Base-by-base conservation (phyloP, 37 sponge, comb jelly and placozoan genomes). In the Halisarca cf. caerulea region DNA sequence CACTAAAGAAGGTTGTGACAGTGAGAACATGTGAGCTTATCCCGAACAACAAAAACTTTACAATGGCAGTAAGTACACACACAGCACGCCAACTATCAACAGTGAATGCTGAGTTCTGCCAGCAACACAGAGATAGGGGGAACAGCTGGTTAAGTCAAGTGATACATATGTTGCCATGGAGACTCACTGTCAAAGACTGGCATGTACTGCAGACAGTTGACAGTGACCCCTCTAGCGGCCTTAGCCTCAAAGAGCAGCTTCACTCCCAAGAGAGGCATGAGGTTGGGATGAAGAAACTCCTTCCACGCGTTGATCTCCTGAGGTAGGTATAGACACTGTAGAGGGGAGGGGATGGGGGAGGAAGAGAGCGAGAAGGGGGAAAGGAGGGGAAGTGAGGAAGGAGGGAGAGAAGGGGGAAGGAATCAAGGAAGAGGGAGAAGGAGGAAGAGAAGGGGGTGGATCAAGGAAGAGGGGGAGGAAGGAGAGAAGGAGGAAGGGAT, bases 171-270 rank as follows among this genome's bases (percentile, higher is more conserved):
- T 15, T 28, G 30, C 30, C 45, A 37, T 1, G 1, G 9, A 40
- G 2, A 74, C 77, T 39, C 77, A 74, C 77, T 41, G 15, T 74
- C 77, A 42, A 74, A 41, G 77, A 41, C 36, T 2, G 77, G 77
- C 77, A 74, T 74, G 44, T 41, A 74, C 30, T 20, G 64, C 18
- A 20, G n/a, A 30, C 30, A 7, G 6, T 62, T 62, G 18, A 62
- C 30, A 28, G 18, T 28, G 30, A 62, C 30, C n/a, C 30, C 30
- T 20, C n/a, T 28, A 5, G 6, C 64, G 21, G 17, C 9, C n/a
- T 2, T 43, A 1, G 77, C 25, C 21, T 1, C 2, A 25, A 74
- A 74, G 42, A 21, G 3, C 25, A 40, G 42, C 77, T 74, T 33
- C 21, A 43, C 41, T 38, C 41, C 77, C 44, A 74, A 25, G 25